Evolutionary conservation across 2,797 vertebrate species (phyloP), one percentile per base, ranked within the genome.

Genomic region (Pogoniulus pusillus): DNA sequence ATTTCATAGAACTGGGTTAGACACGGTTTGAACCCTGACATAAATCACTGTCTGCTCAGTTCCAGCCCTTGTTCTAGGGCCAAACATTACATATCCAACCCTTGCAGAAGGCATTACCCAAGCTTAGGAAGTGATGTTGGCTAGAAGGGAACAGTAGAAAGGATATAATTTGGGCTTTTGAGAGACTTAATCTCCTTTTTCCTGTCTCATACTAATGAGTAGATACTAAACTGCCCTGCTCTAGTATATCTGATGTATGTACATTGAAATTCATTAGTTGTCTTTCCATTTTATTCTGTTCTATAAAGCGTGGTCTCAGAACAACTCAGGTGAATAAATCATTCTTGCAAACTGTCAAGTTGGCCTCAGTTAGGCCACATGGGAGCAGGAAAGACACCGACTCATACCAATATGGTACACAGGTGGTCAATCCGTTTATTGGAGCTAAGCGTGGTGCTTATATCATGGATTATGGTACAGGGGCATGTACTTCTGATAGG

Each of bases 1-100:
- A 87, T 92, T 95, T 62, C 82, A 93, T 29, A 87, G 35, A 77
- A 92, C 41, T 78, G 32, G 81, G 72, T 89, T 90, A 87, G 88
- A 63, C 29, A 22, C 24, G 14, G 41, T 89, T 90, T 89, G 69
- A 91, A 78, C 72, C 51, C 14, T 4, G 0, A 34, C 34, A 90
- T 87, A 95, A 90, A 94, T 94, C 87, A 84, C 32, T 83, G 86
- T 53, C 73, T 90, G 6, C 62, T 82, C 55, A 87, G 60, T 59
- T 8, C 9, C 58, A 59, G 59, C 35, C 32, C 65, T 69, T 66
- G 60, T 54, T 70, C 6, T 0, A 5, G 30, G 41, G 5, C 57
- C 1, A 1, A 74, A n/a, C 7, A 30, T 20, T 55, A 45, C 10
- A 7, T 34, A 22, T n/a, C 18, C 8, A 16, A 53, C 16, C 9